These are phyloP conservation scores for Coregonus clupeaformis DNA, from an alignment of 2,113 vertebrate genomes.

Conservation along the genomic window DNA sequence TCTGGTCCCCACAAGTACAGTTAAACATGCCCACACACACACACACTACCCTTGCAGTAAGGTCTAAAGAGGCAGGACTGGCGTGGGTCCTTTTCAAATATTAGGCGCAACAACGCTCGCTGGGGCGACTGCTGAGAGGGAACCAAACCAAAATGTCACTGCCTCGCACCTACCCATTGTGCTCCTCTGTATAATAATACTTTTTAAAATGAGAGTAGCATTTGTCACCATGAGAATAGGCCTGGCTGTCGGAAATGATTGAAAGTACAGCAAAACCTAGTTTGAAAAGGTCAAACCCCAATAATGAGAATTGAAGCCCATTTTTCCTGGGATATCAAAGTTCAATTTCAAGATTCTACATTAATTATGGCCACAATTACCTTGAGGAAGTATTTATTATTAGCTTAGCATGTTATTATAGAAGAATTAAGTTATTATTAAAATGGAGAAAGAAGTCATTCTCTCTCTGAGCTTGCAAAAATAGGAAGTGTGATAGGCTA, in stretches of 20 bases:
- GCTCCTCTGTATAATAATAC: slow-evolving; percentile 25
- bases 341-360: neutral
- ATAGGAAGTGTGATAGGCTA: slow-evolving; percentile 12
- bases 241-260: slow-evolving; percentile 11
- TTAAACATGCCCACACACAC: too few species aligned
- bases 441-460: too few species aligned
- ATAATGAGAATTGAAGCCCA: slow-evolving; percentile 14
- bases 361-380: neutral
- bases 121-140: slow-evolving; percentile 23
- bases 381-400: neutral
- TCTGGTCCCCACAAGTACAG: too few species aligned
- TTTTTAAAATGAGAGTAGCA: slow-evolving; percentile 17
- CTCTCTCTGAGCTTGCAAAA: too few species aligned
- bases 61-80: slow-evolving; percentile 19
- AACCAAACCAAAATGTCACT: slow-evolving; percentile 48
- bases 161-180: slow-evolving; percentile 22
- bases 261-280: slow-evolving; percentile 9
- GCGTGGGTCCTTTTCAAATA: slow-evolving; percentile 35
- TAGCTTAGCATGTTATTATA: neutral
- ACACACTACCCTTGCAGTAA: slow-evolving; percentile 24
- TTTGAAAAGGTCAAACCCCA: slow-evolving; percentile 41
- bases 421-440: too few species aligned
- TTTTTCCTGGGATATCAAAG: slow-evolving; percentile 10
- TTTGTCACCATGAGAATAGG: slow-evolving; percentile 22
- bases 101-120: slow-evolving; percentile 22